phyloP scores from a whole-genome alignment of 2,888 invertebrate species.

The Amphipyra tragopoginis region DNA sequence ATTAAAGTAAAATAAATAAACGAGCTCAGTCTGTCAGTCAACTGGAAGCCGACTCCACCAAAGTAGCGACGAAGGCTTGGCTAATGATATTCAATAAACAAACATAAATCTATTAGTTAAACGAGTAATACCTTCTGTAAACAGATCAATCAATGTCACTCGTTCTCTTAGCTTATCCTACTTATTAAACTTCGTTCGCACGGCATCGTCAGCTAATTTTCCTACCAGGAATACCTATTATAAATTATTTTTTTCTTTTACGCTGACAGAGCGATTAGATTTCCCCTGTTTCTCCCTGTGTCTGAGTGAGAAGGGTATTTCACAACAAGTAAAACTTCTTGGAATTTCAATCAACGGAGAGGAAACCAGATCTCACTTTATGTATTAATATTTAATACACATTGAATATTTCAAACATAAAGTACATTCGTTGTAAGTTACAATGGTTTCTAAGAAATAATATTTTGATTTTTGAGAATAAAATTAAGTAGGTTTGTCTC shows the following conservation, averaged over 20 bases:
- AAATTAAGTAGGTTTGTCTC: no score
- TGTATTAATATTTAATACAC: no score
- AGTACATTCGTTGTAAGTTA: no score
- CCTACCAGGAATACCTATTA: slow-evolving; percentile 51
- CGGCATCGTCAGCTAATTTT: slow-evolving; percentile 64
- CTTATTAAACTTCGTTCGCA: slow-evolving; percentile 45
- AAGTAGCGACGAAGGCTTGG: no score
- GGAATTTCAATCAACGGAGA: slow-evolving; percentile 1
- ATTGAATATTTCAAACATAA: no score
- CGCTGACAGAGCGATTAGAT: slow-evolving; percentile 23
- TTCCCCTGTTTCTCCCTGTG: slow-evolving; percentile 17
- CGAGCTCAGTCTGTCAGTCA: no score
- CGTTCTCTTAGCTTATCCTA: slow-evolving; percentile 44
- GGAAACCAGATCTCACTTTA: no score
- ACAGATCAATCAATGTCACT: slow-evolving; percentile 31
- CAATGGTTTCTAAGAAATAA: no score
- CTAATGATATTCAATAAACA: no score
- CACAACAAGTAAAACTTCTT: slow-evolving; percentile 11
- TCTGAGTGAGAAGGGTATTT: slow-evolving; percentile 4
- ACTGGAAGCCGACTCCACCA: no score
- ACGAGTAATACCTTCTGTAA: slow-evolving; percentile 19
- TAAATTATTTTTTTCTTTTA: slow-evolving; percentile 57
- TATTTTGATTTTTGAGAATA: no score
- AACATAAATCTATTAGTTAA: slow-evolving; percentile 12
- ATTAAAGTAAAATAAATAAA: no score